Conservation (phyloP, 1,140 invertebrate genomes). For the Macrobrachium nipponense region DNA sequence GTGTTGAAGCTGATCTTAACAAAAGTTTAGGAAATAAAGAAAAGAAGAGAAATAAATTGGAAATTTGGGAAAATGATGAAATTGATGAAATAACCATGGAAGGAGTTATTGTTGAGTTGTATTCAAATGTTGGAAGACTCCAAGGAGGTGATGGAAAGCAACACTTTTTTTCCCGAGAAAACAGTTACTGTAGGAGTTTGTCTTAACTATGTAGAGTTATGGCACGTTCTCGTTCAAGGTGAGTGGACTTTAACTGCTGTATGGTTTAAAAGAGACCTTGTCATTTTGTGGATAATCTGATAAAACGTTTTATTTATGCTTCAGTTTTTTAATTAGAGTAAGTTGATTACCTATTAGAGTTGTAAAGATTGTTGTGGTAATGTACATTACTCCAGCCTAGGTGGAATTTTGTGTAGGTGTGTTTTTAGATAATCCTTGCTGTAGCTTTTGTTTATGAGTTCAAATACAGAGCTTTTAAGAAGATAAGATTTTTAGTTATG, state of each 20-base stretch:
- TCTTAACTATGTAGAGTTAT: slow-evolving; percentile 33
- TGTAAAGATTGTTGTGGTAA: too few species aligned
- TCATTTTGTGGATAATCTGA: background rate
- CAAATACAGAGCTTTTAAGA: too few species aligned
- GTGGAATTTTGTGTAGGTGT: too few species aligned
- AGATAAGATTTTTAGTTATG: too few species aligned
- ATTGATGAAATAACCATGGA: background rate
- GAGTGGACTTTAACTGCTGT: background rate
- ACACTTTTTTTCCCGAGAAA: slow-evolving; percentile 36
- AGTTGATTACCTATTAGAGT: too few species aligned
- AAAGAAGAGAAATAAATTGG: background rate
- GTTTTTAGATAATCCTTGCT: too few species aligned
- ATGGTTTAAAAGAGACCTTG: background rate
- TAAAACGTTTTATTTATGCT: background rate
- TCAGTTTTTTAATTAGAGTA: too few species aligned
- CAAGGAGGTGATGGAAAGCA: slow-evolving; percentile 34
- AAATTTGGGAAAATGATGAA: background rate
- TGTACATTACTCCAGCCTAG: too few species aligned
- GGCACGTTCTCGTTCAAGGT: slow-evolving; percentile 52
- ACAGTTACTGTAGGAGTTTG: slow-evolving; percentile 36
- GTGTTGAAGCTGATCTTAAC: background rate
- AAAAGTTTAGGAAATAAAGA: background rate
- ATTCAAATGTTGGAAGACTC: slow-evolving; percentile 26
- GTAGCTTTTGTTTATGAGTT: too few species aligned
- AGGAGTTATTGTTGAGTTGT: slow-evolving; percentile 24